Base-by-base conservation (phyloP, 2,797 vertebrate genomes). In the Eupleurogrammus muticus region DNA sequence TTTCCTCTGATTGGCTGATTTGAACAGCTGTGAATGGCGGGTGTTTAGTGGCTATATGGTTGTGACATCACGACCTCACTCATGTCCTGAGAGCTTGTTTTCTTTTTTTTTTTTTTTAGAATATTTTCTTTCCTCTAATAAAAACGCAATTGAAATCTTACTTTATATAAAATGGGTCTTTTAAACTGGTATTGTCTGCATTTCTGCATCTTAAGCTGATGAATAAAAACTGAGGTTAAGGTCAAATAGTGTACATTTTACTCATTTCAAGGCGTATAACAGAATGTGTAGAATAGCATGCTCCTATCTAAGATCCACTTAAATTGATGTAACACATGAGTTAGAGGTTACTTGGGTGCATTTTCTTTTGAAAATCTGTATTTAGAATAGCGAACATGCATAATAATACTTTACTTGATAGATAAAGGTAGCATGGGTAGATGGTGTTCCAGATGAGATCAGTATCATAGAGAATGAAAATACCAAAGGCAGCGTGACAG, bases 391-490 rank as follows among this genome's bases (percentile, higher is more conserved):
- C 65, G 75, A 64, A 66, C 59, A 74, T 75, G 77, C 70, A 78
- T 77, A 80, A 73, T 10, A 49, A 23, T 13, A 36, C 73, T 70
- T 69, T 75, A 63, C 82, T 73, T 40, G 16, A 54, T 66, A 67
- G 64, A 77, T 77, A 66, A 79, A 40, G 57, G 21, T 46, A 10
- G 47, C 66, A 12, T 32, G 71, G 52, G 10, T 75, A 69, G 73
- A 70, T 66, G 56, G 52, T 56, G 50, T 70, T 79, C 60, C 66
- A 80, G 78, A 75, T 84, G 58, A 86, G 79, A 84, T 86, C 65
- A 54, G 34, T 75, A 68, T 88, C 70, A 80, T 50, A 32, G 57
- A 12, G 34, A 12, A 38, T 62, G 8, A 40, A 64, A 81, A 72
- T 48, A 67, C 63, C 35, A 52, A 42, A 70, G 52, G 34, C 46